Base-by-base conservation (phyloP, 1,140 invertebrate genomes). In the Tetramorium parvispinum region DNA sequence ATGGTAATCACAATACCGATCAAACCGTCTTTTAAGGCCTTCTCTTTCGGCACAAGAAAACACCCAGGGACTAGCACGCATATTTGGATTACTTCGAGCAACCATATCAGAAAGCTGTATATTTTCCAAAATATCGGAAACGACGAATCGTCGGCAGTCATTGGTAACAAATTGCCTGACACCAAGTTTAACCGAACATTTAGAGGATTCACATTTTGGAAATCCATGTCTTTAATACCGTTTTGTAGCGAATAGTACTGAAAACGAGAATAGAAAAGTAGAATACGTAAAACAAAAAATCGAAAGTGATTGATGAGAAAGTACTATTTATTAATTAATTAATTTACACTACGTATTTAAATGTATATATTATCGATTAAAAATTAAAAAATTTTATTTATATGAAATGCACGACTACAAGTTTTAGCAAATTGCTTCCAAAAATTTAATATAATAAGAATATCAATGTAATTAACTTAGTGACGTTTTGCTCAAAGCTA, bases 1-100 rank as follows among this genome's bases (percentile, higher is more conserved):
- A 71, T 4, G 0, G n/a, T 27, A 13, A 91, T 27, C 1, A 82
- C 63, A 0, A 85, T 3, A n/a, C 85, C 85, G 0, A 46, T 24
- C 1, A 61, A 0, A 0, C 16, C 40, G 13, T 77, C 57, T 0
- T 37, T 61, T 0, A 59, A 0, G 6, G 13, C 37, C 0, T 57
- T 53, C 2, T 76, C 71, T 18, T 0, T 18, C 21, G 73, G 37
- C 1, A 43, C 21, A n/a, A 40, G 16, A 3, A 57, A 27, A 13
- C 18, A 57, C 0, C 32, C n/a, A 3, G 4, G 4, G 32, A 73
- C 55, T 32, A 59, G 27, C 3, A 7, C 3, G 10, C 1, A 11
- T 10, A 8, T 37, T 3, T 73, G 16, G n/a, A 63, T 0, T 2
- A 66, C 13, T 18, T 51, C 13, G 3, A 66, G 13, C 6, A 66